Percentiles rank a stretch among this genome's conserved stretches.
phyloP scores from a whole-genome alignment of 2,797 vertebrate genomes.

The Helostoma temminkii region DNA sequence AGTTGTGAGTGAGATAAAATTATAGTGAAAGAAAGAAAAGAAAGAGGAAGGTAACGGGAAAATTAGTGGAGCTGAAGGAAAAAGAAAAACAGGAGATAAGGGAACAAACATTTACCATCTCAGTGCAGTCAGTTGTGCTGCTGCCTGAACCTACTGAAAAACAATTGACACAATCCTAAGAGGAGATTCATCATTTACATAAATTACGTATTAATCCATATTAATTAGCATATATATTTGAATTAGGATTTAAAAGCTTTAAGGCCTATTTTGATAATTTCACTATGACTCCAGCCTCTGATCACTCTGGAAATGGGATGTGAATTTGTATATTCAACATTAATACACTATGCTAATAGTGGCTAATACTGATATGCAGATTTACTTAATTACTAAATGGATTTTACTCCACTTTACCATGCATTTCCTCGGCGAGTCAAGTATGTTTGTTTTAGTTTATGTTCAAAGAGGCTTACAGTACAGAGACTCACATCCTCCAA shows the following conservation, averaged over 20 bases:
- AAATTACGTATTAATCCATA: slow-evolving; percentile 84
- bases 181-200: slow-evolving; percentile 75
- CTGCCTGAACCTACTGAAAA: slow-evolving; percentile 43
- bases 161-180: slow-evolving; percentile 70
- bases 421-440: slow-evolving; percentile 74
- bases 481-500: slow-evolving; percentile 67
- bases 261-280: slow-evolving; percentile 84
- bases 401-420: slow-evolving; percentile 73
- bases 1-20: slow-evolving; percentile 72
- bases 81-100: slow-evolving; percentile 26
- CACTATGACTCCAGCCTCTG: slow-evolving; percentile 74
- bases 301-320: slow-evolving; percentile 76
- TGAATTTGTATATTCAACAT: slow-evolving; percentile 76
- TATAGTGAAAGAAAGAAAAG: slow-evolving; percentile 44
- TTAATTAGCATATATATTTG: slow-evolving; percentile 88
- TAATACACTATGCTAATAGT: slow-evolving; percentile 83
- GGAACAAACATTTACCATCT: slow-evolving; percentile 39
- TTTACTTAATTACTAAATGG: slow-evolving; percentile 84
- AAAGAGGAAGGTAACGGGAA: slow-evolving; percentile 40
- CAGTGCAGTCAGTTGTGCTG: slow-evolving; percentile 15
- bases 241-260: slow-evolving; percentile 85
- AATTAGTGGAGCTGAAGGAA: slow-evolving; percentile 25
- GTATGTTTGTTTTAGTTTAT: slow-evolving; percentile 81
- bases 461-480: slow-evolving; percentile 77
- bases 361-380: slow-evolving; percentile 86